Conservation (phyloP, 2,888 invertebrate genomes). For the Brachylomia viminalis region DNA sequence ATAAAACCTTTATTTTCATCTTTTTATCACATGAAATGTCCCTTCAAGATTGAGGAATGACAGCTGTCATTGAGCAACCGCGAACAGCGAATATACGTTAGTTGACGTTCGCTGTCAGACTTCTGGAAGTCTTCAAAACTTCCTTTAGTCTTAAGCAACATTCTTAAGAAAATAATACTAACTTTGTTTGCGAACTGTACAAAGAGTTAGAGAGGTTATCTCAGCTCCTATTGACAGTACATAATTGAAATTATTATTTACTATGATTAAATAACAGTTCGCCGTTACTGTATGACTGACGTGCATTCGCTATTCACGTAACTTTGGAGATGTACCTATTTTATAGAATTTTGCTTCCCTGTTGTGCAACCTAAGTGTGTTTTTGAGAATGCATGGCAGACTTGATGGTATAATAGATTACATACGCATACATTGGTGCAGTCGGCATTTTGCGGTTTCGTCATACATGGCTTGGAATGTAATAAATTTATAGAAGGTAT, state of each 20-base stretch:
- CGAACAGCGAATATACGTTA: not conserved
- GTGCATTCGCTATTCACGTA: slow-evolving; percentile 32
- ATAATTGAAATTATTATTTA: slow-evolving; percentile 88
- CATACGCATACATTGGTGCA: not conserved
- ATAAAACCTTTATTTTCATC: no score
- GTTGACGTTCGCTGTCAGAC: not conserved
- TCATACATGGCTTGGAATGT: no score
- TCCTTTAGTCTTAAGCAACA: slow-evolving; percentile 2
- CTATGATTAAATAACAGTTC: slow-evolving; percentile 78
- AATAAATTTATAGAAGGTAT: no score
- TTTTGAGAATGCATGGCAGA: not conserved
- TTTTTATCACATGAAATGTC: no score
- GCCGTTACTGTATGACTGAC: slow-evolving; percentile 58
- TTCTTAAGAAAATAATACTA: slow-evolving; percentile 5
- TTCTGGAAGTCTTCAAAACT: not conserved
- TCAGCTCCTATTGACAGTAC: slow-evolving; percentile 80
- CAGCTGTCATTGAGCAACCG: not conserved
- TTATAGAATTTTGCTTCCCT: slow-evolving; percentile 30
- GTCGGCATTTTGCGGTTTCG: not conserved
- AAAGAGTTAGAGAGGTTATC: slow-evolving; percentile 68
- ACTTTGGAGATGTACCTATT: slow-evolving; percentile 34
- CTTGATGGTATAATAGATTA: not conserved
- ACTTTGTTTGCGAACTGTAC: slow-evolving; percentile 71
- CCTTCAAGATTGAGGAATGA: no score
- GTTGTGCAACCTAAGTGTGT: slow-evolving; percentile 9